These are phyloP conservation scores for Melolontha melolontha DNA, from an alignment of 2,888 invertebrate species.

Conservation along the genomic window DNA sequence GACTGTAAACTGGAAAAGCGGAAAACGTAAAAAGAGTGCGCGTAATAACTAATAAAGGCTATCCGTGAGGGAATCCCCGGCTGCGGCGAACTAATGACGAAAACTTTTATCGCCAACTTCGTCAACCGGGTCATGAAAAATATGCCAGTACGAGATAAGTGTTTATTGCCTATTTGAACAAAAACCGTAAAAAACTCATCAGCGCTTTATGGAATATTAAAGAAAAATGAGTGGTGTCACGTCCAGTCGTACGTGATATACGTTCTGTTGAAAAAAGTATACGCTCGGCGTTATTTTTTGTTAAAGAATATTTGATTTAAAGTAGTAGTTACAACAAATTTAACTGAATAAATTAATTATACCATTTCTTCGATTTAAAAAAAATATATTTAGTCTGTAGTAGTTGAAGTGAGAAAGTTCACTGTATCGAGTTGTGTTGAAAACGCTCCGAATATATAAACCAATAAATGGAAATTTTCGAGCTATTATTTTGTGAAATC, in stretches of 20 bases:
- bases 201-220: constrained; percentile 42
- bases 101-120: constrained; percentile 48
- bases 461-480: too few species aligned
- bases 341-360: too few species aligned
- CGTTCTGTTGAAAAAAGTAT: background rate
- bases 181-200: constrained; percentile 49
- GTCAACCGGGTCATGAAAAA: constrained; percentile 46
- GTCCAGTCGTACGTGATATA: constrained; percentile 10
- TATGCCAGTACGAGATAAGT: constrained; percentile 49
- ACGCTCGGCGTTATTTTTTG: too few species aligned
- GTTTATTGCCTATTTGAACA: constrained; percentile 50
- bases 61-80: constrained; percentile 41
- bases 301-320: too few species aligned
- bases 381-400: too few species aligned
- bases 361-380: too few species aligned
- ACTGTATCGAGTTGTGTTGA: too few species aligned
- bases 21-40: constrained; percentile 35
- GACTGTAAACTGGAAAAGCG: constrained; percentile 34
- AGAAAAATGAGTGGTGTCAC: constrained; percentile 36
- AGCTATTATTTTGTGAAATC: too few species aligned
- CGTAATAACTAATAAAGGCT: constrained; percentile 49
- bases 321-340: too few species aligned
- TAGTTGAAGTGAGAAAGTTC: too few species aligned
- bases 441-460: too few species aligned
- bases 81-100: constrained; percentile 49